Percentiles rank a stretch among this genome's conserved stretches.
phyloP scores from a whole-genome alignment of 2,113 vertebrate species.

The Hydrolagus affinis region DNA sequence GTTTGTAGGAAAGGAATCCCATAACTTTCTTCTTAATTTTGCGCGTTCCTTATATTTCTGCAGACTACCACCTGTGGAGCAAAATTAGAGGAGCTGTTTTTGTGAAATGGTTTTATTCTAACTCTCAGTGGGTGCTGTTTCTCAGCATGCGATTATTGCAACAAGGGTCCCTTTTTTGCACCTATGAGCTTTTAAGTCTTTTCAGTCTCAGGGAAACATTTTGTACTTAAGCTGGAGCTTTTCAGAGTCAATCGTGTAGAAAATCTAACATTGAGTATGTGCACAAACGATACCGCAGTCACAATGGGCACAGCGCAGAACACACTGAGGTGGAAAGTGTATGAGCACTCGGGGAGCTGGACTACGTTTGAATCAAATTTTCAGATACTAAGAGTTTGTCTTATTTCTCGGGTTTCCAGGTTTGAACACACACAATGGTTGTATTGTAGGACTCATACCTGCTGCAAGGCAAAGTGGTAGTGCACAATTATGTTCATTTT shows the following conservation, averaged over 20 bases:
- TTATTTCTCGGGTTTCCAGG: constrained; percentile 62
- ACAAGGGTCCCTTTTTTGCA: constrained; percentile 51
- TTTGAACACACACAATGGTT: constrained; percentile 51
- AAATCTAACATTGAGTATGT: constrained; percentile 67
- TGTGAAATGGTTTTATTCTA: constrained; percentile 55
- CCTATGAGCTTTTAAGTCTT: constrained; percentile 53
- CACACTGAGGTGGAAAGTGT: constrained; percentile 63
- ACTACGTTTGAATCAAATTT: constrained; percentile 61
- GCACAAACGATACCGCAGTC: constrained; percentile 53
- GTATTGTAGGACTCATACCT: constrained; percentile 52
- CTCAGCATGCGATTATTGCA: constrained; percentile 65
- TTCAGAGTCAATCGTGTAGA: constrained; percentile 70
- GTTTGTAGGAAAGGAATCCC: not conserved
- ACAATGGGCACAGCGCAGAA: constrained; percentile 50
- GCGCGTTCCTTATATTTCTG: constrained; percentile 45
- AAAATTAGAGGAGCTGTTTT: constrained; percentile 51
- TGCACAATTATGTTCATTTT: constrained; percentile 53
- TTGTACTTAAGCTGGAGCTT: constrained; percentile 62
- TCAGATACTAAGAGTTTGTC: constrained; percentile 48
- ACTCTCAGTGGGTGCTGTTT: constrained; percentile 56
- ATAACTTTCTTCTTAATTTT: constrained; percentile 33
- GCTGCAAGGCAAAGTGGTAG: constrained; percentile 41
- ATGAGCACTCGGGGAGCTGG: constrained; percentile 53
- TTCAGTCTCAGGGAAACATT: constrained; percentile 68
- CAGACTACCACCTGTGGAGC: constrained; percentile 48